Evolutionary conservation across 2,113 vertebrate genomes (phyloP).

Genomic region (Melanerpes formicivorus): DNA sequence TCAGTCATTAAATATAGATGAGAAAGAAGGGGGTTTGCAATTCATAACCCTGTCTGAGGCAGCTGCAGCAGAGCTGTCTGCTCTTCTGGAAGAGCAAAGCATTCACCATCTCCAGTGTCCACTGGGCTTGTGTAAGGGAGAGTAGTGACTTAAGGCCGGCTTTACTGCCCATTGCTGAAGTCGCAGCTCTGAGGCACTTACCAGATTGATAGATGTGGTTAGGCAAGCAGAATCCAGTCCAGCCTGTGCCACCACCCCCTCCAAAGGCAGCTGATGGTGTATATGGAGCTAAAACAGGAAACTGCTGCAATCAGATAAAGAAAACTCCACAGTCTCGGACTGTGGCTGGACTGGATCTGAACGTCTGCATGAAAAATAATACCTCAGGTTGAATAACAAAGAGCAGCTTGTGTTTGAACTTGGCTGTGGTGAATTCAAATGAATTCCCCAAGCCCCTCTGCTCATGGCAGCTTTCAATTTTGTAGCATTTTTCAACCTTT

Average conservation of each 20-base stretch:
- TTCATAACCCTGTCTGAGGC: background rate
- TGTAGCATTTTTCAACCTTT: constrained; percentile 54
- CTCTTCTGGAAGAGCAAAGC: background rate
- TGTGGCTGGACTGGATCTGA: constrained; percentile 59
- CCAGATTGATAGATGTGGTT: constrained; percentile 26
- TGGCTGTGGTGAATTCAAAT: constrained; percentile 49
- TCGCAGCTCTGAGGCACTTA: background rate
- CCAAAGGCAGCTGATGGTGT: constrained; percentile 22
- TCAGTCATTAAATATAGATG: background rate
- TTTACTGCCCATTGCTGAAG: background rate
- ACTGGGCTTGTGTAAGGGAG: background rate
- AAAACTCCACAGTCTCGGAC: constrained; percentile 23
- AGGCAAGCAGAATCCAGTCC: background rate
- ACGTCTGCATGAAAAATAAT: constrained; percentile 45
- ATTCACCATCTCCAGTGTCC: background rate
- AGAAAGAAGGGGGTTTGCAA: background rate
- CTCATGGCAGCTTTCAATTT: constrained; percentile 65
- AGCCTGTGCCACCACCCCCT: background rate
- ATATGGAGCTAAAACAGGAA: constrained; percentile 41
- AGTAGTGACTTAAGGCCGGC: background rate
- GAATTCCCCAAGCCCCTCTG: constrained; percentile 55
- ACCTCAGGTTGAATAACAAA: constrained; percentile 65
- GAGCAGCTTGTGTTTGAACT: constrained; percentile 74
- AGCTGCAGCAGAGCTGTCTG: background rate
- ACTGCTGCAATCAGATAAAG: constrained; percentile 57